Conservation (phyloP, 1,140 invertebrate species). For the Sycobia sp. region DNA sequence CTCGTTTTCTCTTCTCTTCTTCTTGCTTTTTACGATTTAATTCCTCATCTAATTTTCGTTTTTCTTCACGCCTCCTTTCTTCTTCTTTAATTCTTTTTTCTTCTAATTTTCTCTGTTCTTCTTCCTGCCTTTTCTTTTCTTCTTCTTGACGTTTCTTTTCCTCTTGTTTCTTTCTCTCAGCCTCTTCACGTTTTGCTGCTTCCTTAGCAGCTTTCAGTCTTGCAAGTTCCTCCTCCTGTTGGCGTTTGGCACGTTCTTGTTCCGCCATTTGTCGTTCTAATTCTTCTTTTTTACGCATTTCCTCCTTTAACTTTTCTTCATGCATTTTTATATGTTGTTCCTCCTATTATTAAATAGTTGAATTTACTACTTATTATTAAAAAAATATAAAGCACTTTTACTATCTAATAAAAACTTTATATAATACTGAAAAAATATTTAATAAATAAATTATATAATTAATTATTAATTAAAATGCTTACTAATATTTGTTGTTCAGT, state of each 20-base stretch:
- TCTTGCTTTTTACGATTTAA: conserved; percentile 57
- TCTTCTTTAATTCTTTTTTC: conserved; percentile 60
- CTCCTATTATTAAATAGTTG: conserved; percentile 52
- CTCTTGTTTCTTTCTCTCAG: conserved; percentile 55
- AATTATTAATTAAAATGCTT: conserved; percentile 17
- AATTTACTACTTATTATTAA: too few species aligned
- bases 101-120: conserved; percentile 61
- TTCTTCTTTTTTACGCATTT: conserved; percentile 47
- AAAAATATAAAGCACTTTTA: neutral
- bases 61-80: conserved; percentile 50
- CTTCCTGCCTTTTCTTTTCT: conserved; percentile 56
- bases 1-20: conserved; percentile 61
- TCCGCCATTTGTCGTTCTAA: conserved; percentile 50
- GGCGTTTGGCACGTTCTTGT: conserved; percentile 55
- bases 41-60: conserved; percentile 53
- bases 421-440: neutral
- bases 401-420: neutral
- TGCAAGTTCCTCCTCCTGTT: conserved; percentile 48
- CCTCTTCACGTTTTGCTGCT: conserved; percentile 51
- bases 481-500: conserved; percentile 64
- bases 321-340: conserved; percentile 60
- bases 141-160: conserved; percentile 54
- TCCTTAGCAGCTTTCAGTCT: conserved; percentile 50
- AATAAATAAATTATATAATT: conserved; percentile 4
- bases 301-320: conserved; percentile 54